Evolutionary conservation across 2,113 vertebrate species (phyloP).

Genomic region (Anas platyrhynchos): DNA sequence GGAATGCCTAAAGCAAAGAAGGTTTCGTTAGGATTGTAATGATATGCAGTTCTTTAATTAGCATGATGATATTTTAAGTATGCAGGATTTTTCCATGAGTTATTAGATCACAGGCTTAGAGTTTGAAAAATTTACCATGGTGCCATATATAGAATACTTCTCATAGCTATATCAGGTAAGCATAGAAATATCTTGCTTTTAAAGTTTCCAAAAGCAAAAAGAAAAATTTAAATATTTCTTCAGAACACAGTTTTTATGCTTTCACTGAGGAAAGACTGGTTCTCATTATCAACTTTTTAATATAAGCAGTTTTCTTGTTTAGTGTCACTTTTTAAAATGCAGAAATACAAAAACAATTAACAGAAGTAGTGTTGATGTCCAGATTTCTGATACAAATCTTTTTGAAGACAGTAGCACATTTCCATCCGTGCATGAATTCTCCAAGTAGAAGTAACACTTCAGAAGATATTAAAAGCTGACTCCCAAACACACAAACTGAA

Average conservation of each 20-base stretch:
- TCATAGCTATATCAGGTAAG: not conserved
- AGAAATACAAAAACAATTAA: not conserved
- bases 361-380: not conserved
- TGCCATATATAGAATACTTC: not conserved
- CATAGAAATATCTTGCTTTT: not conserved
- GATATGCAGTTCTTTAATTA: not conserved
- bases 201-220: not conserved
- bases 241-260: not conserved
- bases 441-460: not conserved
- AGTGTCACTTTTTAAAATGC: not conserved
- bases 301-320: not conserved
- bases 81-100: not conserved
- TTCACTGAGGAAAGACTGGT: not conserved
- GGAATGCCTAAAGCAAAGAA: slow-evolving; percentile 87
- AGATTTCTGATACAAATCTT: not conserved
- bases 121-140: not conserved
- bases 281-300: not conserved
- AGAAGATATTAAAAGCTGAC: not conserved
- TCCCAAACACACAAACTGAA: not conserved
- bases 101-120: slow-evolving; percentile 6
- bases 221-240: not conserved
- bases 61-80: not conserved
- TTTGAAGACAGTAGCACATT: not conserved
- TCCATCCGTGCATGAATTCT: not conserved
- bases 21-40: slow-evolving; percentile 23